Base-by-base conservation (phyloP, 1,140 invertebrate species). In the Solenopsis invicta region DNA sequence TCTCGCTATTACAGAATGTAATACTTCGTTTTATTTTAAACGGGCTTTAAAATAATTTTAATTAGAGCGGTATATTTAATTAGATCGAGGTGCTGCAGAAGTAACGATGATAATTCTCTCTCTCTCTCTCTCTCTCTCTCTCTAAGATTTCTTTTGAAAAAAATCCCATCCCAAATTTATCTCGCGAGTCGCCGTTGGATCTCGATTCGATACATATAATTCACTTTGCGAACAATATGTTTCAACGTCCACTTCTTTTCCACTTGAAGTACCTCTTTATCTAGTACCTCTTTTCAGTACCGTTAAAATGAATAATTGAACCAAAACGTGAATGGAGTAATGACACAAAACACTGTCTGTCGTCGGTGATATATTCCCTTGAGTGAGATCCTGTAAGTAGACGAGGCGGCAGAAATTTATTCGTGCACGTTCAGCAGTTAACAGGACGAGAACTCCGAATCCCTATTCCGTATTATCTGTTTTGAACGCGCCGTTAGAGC, bases 1-100 rank as follows among this genome's bases (percentile, higher is more conserved):
- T 59, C 52, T 76, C 34, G 34, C 34, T 10, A 37, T 41, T 59
- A 24, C 13, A 8, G 4, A 54, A 61, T 59, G 54, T 59, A 76
- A 45, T 59, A 75, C 34, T 45, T 41, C 0, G 41, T 76, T 76
- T 76, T 24, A 76, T 75, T 75, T 56, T 75, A 37, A 59, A 45
- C n/a, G 13, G 24, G 34, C n/a, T 76, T 61, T 61, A 45, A 76
- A 21, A 24, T 41, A 18, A 59, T 18, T 76, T 45, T 76, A 41
- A 76, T 61, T 76, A 76, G 37, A 41, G 12, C 54, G 10, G 54
- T 24, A 54, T 41, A 41, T 76, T 61, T 59, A 45, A 61, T 59
- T 61, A 4, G n/a, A 59, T 2, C 34, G n/a, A 21, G n/a, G 13
- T 18, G 52, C 37, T 12, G 21, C 4, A 34, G 52, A 10, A 41